Conservation (phyloP, 2,113 vertebrate species). For the Rhinolophus sinicus region DNA sequence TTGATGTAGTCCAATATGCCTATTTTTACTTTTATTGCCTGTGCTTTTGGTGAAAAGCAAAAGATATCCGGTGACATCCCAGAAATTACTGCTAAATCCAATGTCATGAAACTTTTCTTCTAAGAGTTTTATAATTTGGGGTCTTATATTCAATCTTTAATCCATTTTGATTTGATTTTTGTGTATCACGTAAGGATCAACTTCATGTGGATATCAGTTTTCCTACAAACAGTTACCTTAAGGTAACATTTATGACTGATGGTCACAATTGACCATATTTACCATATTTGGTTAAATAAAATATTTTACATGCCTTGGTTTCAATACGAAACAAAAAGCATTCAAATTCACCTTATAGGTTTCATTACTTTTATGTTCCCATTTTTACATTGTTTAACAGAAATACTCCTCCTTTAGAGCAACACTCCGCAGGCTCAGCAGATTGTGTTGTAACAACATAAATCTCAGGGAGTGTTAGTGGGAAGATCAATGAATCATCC, state of each 20-base stretch:
- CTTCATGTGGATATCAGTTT: background rate
- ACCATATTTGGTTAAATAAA: background rate
- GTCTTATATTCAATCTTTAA: background rate
- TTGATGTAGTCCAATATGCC: background rate
- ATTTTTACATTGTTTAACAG: background rate
- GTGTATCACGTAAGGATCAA: background rate
- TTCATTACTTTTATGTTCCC: background rate
- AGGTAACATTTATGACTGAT: background rate
- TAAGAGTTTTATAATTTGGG: background rate
- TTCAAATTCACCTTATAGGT: background rate
- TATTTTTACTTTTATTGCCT: background rate
- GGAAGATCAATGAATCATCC: background rate
- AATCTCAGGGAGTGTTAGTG: background rate
- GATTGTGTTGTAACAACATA: background rate
- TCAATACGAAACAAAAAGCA: background rate
- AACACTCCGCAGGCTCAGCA: background rate
- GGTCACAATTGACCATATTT: background rate
- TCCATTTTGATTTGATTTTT: slow-evolving; percentile 4
- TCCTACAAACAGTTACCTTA: background rate
- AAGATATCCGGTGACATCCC: background rate
- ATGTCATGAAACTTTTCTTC: background rate
- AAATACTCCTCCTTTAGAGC: background rate
- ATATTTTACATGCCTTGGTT: background rate
- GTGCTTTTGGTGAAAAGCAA: background rate
- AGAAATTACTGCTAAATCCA: background rate